phyloP scores from a whole-genome alignment of 2,888 invertebrate species.

The Spatulosminthurus flaviceps region DNA sequence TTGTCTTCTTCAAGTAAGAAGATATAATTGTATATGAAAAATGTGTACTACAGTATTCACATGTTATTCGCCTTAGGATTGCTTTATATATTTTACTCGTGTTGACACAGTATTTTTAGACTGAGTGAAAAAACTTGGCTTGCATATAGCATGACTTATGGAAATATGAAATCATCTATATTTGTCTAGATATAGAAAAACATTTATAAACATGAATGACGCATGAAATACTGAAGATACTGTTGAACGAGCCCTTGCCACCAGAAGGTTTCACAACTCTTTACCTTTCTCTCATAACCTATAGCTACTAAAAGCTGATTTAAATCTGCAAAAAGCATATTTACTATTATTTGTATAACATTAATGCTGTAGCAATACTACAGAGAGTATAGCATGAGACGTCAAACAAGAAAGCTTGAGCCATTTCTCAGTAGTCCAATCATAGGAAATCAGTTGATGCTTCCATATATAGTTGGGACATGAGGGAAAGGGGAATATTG shows the following conservation, averaged over 20 bases:
- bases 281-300: background rate
- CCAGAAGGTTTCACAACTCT: background rate
- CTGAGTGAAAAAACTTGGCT: background rate
- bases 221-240: constrained; percentile 37
- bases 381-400: too few relatives aligned
- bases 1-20: constrained; percentile 29
- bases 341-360: too few relatives aligned
- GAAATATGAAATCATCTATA: background rate
- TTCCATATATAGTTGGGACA: background rate
- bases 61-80: constrained; percentile 24
- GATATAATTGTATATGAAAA: background rate
- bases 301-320: background rate
- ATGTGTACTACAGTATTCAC: constrained; percentile 2
- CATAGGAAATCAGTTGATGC: background rate
- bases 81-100: constrained; percentile 8
- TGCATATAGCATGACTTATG: too few relatives aligned
- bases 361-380: too few relatives aligned
- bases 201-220: constrained; percentile 12
- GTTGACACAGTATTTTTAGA: constrained; percentile 34
- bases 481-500: background rate
- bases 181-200: background rate
- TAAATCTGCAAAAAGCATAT: too few relatives aligned
- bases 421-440: constrained; percentile 11
- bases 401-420: too few relatives aligned
- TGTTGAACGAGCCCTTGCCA: background rate